phyloP scores from a whole-genome alignment of 2,797 vertebrate species.

The Nyctalus aviator region DNA sequence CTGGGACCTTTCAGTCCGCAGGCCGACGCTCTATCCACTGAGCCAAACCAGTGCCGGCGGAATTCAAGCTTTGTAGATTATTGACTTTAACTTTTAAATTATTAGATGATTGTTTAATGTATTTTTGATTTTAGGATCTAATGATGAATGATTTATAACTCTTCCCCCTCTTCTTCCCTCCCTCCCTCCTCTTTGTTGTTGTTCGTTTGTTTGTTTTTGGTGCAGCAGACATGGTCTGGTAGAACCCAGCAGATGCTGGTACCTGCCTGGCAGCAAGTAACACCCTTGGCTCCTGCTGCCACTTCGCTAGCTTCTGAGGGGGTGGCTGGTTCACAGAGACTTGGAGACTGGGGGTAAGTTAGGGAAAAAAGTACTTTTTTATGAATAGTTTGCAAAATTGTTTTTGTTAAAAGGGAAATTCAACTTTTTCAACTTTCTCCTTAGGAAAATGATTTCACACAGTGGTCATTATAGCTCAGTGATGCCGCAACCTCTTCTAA shows the following conservation, averaged over 20 bases:
- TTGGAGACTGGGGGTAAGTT: constrained; percentile 98
- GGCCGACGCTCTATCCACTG: too few relatives aligned
- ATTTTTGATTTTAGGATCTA: not conserved
- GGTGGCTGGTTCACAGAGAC: constrained; percentile 95
- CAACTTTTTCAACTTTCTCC: constrained; percentile 76
- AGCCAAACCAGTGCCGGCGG: too few relatives aligned
- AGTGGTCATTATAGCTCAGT: constrained; percentile 96
- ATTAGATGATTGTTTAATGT: constrained; percentile 1
- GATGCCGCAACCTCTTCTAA: constrained; percentile 96
- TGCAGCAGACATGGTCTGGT: constrained; percentile 94
- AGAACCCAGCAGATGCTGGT: constrained; percentile 96
- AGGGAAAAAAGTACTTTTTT: not conserved
- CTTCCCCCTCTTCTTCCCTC: not conserved
- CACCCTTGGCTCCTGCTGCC: constrained; percentile 92
- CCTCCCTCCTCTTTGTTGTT: too few relatives aligned
- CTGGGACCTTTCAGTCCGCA: too few relatives aligned
- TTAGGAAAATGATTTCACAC: constrained; percentile 96
- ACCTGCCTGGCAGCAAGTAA: constrained; percentile 97
- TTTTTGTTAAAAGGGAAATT: constrained; percentile 17
- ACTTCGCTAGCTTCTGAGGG: constrained; percentile 93
- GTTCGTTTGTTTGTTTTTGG: constrained; percentile 5
- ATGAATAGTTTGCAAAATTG: constrained; percentile 26
- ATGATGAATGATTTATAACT: not conserved
- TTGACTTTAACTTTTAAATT: constrained; percentile 35
- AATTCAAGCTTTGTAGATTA: not conserved